These are phyloP conservation scores for Geothlypis trichas DNA, from an alignment of 2,113 vertebrate species.

Conservation along the genomic window DNA sequence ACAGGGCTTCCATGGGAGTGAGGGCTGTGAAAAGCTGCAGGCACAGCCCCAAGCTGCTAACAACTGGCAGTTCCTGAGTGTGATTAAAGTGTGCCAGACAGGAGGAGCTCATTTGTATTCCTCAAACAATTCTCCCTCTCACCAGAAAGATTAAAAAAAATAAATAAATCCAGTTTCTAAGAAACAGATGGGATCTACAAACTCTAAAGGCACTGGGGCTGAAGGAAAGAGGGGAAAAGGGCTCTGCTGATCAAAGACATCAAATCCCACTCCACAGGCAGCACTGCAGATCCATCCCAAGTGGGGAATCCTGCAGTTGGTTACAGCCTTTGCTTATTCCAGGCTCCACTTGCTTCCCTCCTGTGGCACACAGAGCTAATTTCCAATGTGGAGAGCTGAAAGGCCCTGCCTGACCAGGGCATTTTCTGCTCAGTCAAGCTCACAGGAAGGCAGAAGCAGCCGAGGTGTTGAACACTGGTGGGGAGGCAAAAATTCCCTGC, in stretches of 20 bases:
- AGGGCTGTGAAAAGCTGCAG: neutral
- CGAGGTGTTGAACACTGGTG: neutral
- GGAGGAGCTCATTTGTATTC: constrained; percentile 39
- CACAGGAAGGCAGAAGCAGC: neutral
- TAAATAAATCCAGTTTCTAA: neutral
- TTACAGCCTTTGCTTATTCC: neutral
- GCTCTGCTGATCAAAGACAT: neutral
- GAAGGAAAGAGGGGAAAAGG: neutral
- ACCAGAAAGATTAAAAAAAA: neutral
- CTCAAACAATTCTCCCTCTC: neutral
- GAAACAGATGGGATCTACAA: neutral
- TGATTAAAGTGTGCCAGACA: neutral
- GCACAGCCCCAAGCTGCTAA: neutral
- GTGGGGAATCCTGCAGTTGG: rapidly evolving
- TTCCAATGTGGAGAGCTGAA: rapidly evolving
- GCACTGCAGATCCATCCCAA: neutral
- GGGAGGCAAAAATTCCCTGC: neutral
- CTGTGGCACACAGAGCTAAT: neutral
- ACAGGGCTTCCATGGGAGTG: neutral
- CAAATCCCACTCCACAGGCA: neutral
- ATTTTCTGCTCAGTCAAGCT: neutral
- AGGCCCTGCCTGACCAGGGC: neutral
- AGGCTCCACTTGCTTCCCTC: neutral
- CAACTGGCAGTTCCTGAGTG: neutral
- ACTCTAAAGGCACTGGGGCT: neutral